Percentiles rank a stretch among this genome's conserved stretches.
Conservation (phyloP, 2,113 vertebrate genomes). For the Ageneiosus marmoratus region DNA sequence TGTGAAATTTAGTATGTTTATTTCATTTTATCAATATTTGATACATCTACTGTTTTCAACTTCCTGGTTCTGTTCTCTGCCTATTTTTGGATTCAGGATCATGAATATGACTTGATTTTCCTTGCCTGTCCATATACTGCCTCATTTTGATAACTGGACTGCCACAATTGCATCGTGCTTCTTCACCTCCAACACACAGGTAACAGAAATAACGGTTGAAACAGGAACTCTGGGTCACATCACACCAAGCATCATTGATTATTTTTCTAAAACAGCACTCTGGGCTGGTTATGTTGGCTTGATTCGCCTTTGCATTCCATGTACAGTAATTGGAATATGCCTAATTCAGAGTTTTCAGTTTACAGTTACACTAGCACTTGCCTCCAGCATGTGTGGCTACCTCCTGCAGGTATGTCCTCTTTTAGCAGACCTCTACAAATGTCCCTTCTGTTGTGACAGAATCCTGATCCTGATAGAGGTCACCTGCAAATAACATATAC, state of each 20-base stretch:
- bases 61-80: too few species aligned
- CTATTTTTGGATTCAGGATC: not conserved
- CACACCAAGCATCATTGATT: not conserved
- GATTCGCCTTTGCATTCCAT: not conserved
- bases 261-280: not conserved
- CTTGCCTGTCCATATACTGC: not conserved
- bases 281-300: not conserved
- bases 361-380: not conserved
- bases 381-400: not conserved
- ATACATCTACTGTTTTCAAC: too few species aligned
- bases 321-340: not conserved
- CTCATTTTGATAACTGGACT: not conserved
- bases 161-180: not conserved
- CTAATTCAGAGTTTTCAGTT: not conserved
- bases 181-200: not conserved
- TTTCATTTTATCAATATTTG: too few species aligned
- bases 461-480: slow-evolving; percentile 8
- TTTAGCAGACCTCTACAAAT: slow-evolving; percentile 12
- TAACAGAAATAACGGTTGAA: too few species aligned
- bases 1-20: too few species aligned
- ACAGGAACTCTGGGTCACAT: not conserved
- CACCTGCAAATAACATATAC: not conserved
- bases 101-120: not conserved
- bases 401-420: slow-evolving; percentile 13
- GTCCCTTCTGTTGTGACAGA: not conserved